Evolutionary conservation across 2,888 invertebrate genomes (phyloP), one percentile per base, ranked within the genome.

Genomic region (Penaeus monodon): DNA sequence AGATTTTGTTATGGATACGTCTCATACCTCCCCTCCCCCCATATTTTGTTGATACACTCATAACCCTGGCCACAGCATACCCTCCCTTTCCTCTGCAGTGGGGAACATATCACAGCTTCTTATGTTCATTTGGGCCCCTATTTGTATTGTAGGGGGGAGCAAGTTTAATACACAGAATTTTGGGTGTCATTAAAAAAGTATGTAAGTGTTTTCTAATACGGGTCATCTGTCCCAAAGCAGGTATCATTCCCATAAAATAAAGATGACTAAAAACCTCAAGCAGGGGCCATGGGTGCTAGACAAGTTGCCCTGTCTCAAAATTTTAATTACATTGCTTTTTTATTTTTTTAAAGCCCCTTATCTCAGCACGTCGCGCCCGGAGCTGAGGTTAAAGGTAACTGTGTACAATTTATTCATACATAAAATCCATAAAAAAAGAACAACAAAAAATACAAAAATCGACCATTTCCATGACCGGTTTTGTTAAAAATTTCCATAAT

Each of bases 51-150:
- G 57, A 57, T 57, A 57, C 57, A 57, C 57, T 57, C 57, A 57
- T 57, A 57, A 57, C 86, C 80, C 73, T 86, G 86, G 86, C 79
- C 85, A 86, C 65, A 86, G 86, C 81, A 86, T 81, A 80, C 63
- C 86, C 86, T 86, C 81, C 86, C 86, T 86, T 86, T 81, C 86
- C 81, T 86, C 86, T 66, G 81, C 81, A 86, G 81, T 86, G 76
- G 81, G 85, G 85, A 85, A 85, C 85, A 85, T 85, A 86, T 86
- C 81, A 81, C 76, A 49, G 70, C 84, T 78, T 84, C 78, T 77
- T 84, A 49, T 77, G 84, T 77, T 84, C 66, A 66, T 49, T 84
- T 76, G 49, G 44, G 44, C 77, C 77, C n/a, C 29, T 68, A 80
- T 27, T 68, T 27, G 49, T 81, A 65, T 66, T 27, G n/a, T 66